Conservation (phyloP, 2,888 invertebrate species). For the Leucoptera coffeella region DNA sequence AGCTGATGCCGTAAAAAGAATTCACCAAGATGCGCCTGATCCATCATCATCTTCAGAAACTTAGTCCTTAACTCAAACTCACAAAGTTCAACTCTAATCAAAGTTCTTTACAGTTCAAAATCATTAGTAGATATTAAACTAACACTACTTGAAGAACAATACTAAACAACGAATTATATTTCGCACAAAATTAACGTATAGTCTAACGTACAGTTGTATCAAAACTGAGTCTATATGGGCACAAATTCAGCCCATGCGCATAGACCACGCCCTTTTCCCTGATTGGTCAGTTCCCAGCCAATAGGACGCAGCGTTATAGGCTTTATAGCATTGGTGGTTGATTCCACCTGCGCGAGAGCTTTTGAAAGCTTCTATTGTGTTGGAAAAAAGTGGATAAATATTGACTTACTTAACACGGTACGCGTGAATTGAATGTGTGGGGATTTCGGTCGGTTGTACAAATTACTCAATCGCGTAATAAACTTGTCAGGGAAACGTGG, state of each 20-base stretch:
- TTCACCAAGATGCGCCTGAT: constrained; percentile 43
- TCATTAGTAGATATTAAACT: too few species aligned
- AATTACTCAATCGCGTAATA: too few species aligned
- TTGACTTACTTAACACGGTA: too few species aligned
- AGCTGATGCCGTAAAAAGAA: constrained; percentile 46
- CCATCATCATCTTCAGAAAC: constrained; percentile 40
- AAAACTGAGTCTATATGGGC: too few species aligned
- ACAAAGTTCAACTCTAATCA: constrained; percentile 10
- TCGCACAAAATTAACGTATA: too few species aligned
- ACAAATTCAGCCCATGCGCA: constrained; percentile 48
- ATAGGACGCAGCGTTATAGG: constrained; percentile 23
- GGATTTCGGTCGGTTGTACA: too few species aligned
- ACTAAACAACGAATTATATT: too few species aligned
- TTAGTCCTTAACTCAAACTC: neutral
- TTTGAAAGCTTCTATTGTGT: neutral
- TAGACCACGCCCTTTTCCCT: constrained; percentile 17
- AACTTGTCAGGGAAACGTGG: too few species aligned
- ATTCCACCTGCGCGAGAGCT: constrained; percentile 28
- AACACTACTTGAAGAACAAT: too few species aligned
- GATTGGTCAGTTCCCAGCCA: constrained; percentile 25
- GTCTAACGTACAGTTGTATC: too few species aligned
- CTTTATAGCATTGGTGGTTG: constrained; percentile 17
- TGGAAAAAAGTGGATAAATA: too few species aligned
- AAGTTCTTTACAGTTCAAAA: neutral
- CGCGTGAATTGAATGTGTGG: too few species aligned